A percentile compares a stretch with the other conserved stretches of the same genome.
Conservation (phyloP, 2,797 vertebrate genomes). For the Dendrocincla tyrannina region DNA sequence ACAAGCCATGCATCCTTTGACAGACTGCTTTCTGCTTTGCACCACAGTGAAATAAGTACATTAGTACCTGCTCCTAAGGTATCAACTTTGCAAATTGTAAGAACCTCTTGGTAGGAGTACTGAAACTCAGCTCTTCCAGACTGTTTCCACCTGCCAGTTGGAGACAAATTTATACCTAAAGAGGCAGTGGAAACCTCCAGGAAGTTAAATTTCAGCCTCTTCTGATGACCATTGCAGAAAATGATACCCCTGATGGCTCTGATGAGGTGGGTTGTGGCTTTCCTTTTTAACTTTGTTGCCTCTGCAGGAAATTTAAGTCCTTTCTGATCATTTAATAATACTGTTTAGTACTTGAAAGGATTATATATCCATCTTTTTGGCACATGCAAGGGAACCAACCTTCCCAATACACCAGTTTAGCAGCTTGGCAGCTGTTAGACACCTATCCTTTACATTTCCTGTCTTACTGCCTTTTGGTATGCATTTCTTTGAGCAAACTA, state of each 20-base stretch:
- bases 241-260: neutral
- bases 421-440: neutral
- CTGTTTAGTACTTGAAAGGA: neutral
- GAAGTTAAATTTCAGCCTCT: neutral
- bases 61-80: neutral
- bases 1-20: neutral
- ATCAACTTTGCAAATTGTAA: neutral
- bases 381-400: neutral
- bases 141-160: neutral
- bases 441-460: neutral
- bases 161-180: neutral
- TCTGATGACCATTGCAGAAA: neutral
- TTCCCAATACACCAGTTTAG: neutral
- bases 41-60: neutral
- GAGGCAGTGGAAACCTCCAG: neutral
- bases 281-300: neutral
- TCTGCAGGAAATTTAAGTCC: neutral
- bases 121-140: neutral
- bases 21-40: neutral
- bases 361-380: neutral
- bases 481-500: neutral
- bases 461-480: neutral
- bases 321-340: neutral
- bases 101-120: neutral
- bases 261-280: neutral